These are phyloP conservation scores for Drosophila nannoptera DNA, from an alignment of 1,140 invertebrate species.

Conservation along the genomic window DNA sequence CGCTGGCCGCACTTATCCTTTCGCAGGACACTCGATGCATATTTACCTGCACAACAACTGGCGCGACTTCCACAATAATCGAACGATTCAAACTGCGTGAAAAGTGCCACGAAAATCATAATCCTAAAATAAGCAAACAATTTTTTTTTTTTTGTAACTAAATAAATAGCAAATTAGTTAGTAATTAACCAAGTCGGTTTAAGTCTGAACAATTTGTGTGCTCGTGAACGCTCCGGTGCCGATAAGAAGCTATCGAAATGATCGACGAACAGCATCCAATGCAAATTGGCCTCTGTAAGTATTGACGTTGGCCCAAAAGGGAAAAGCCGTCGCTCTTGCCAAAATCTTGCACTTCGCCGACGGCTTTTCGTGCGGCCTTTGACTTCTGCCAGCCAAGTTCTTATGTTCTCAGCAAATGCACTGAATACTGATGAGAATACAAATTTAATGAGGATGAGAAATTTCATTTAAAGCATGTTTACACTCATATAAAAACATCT, in stretches of 20 bases:
- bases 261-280: constrained; percentile 76
- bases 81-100: constrained; percentile 6
- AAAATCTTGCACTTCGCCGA: constrained; percentile 23
- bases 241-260: constrained; percentile 39
- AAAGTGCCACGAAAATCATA: constrained; percentile 25
- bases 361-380: constrained; percentile 34
- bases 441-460: too few relatives aligned
- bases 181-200: neutral
- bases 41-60: constrained; percentile 15
- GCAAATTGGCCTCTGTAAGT: constrained; percentile 75
- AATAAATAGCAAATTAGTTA: too few relatives aligned
- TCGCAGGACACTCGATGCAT: constrained; percentile 32
- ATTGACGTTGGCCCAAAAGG: constrained; percentile 19
- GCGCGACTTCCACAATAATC: constrained; percentile 15
- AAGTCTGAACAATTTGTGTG: neutral
- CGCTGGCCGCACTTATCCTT: constrained; percentile 41
- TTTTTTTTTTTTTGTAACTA: too few relatives aligned
- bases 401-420: too few relatives aligned
- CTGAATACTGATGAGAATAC: too few relatives aligned
- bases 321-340: constrained; percentile 39
- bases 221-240: constrained; percentile 20
- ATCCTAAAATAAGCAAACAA: neutral
- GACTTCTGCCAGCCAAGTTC: neutral
- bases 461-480: too few relatives aligned
- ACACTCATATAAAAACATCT: too few relatives aligned